Base-by-base conservation (phyloP, 2,113 vertebrate species). In the Rhinoptilus africanus region DNA sequence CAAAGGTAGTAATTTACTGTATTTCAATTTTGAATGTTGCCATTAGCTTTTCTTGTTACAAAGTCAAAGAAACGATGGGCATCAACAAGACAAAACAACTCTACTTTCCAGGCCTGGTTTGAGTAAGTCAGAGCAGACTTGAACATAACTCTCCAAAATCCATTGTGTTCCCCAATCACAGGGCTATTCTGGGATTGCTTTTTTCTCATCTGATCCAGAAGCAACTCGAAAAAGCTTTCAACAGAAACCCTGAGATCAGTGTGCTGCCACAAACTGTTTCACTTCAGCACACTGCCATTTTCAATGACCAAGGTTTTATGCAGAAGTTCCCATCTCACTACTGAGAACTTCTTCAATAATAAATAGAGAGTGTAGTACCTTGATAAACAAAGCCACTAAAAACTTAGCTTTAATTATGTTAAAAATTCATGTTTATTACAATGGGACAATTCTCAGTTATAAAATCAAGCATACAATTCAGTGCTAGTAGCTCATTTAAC, bases 1-100 rank as follows among this genome's bases (percentile, higher is more conserved):
- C 62, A 95, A 94, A 96, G 87, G 81, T 71, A 86, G 91, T 53
- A 93, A 95, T 96, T 96, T 85, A 89, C 74, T 6, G 45, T 53
- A 88, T 68, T 92, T 95, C 77, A 76, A 53, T 93, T 94, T 93
- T 64, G 48, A 94, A 89, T 84, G 88, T 32, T 93, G 68, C 68
- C 73, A 95, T 93, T 85, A 93, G 54, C 54, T 95, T 96, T 95
- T 67, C 81, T 80, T 92, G 75, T 83, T 89, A 74, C 54, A 92
- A 95, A 93, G 87, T 82, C 71, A 89, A 93, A 93, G 85, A 95
- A 93, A 75, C 74, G 54, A 73, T 10, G 3, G 34, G 63, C 59
- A 91, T 57, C 39, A 76, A 88, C 43, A 83, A 64, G 34, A 91
- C 39, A 81, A 87, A 91, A 63, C 18, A 63, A 77, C 81, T 32